These are phyloP conservation scores for Acleris cristana DNA, from an alignment of 2,888 invertebrate genomes.

Conservation along the genomic window DNA sequence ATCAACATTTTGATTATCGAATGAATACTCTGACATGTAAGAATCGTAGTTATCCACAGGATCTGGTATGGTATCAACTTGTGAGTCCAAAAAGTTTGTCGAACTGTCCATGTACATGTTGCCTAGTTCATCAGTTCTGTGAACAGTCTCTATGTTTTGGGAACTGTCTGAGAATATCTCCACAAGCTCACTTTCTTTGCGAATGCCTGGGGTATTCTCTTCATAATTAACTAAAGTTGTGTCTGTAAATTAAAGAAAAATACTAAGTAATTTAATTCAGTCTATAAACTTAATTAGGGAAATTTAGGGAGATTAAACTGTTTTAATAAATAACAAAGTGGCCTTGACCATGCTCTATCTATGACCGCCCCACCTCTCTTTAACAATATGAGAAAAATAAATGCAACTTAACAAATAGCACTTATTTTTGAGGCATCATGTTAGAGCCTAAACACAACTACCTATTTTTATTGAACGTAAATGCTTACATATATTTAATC, in stretches of 20 bases:
- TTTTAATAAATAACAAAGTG: no score
- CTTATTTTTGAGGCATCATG: no score
- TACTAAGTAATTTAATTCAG: neutral
- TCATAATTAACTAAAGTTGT: slow-evolving; percentile 76
- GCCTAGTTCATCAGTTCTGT: slow-evolving; percentile 73
- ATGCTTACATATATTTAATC: no score
- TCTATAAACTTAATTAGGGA: no score
- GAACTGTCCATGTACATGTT: slow-evolving; percentile 73
- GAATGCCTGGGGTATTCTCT: slow-evolving; percentile 58
- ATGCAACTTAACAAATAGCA: no score
- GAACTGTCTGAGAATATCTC: slow-evolving; percentile 69
- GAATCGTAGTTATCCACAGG: slow-evolving; percentile 68
- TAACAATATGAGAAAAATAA: no score
- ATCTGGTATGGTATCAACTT: slow-evolving; percentile 62
- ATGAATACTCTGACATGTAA: slow-evolving; percentile 71
- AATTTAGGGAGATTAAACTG: no score
- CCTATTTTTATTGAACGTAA: no score
- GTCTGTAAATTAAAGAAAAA: slow-evolving; percentile 53
- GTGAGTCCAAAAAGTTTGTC: slow-evolving; percentile 61
- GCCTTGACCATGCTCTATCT: no score
- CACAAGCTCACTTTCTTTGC: slow-evolving; percentile 61
- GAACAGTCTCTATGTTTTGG: slow-evolving; percentile 66
- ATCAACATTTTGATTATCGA: slow-evolving; percentile 60
- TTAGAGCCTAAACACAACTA: no score
- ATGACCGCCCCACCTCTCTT: no score